Percentiles rank a stretch among this genome's conserved stretches.
Conservation (phyloP, 2,888 invertebrate genomes). For the Erebia epiphron region DNA sequence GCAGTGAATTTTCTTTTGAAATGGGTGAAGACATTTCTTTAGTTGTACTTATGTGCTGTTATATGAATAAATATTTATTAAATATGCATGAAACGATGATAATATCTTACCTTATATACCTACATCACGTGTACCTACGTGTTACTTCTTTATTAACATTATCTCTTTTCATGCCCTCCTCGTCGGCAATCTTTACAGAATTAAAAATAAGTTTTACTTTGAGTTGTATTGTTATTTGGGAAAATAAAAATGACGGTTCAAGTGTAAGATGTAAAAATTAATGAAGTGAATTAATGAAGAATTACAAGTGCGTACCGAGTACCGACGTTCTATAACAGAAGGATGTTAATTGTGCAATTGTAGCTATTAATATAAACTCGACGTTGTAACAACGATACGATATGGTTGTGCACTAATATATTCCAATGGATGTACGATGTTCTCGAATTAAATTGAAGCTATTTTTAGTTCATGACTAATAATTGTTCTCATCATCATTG, state of each 20-base stretch:
- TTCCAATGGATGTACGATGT: not conserved
- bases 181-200: not conserved
- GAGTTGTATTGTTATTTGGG: too few species aligned
- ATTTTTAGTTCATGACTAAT: constrained; percentile 5
- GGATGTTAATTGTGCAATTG: constrained; percentile 36
- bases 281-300: not conserved
- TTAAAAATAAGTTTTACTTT: not conserved
- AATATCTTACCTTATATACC: too few species aligned
- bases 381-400: not conserved
- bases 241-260: too few species aligned
- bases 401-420: not conserved
- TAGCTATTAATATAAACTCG: constrained; percentile 43
- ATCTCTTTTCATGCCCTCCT: not conserved
- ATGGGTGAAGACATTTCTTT: not conserved
- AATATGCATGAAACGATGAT: too few species aligned
- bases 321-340: constrained; percentile 33
- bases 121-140: too few species aligned
- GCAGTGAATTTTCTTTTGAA: not conserved
- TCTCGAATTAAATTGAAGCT: constrained; percentile 4
- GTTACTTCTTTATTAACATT: not conserved
- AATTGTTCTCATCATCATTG: not conserved
- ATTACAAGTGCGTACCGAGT: not conserved
- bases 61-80: too few species aligned
- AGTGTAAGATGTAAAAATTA: not conserved
- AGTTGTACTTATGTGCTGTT: too few species aligned